Percentiles rank a stretch among this genome's conserved stretches.
Conservation (phyloP, 2,113 vertebrate genomes). For the Octodon degus region DNA sequence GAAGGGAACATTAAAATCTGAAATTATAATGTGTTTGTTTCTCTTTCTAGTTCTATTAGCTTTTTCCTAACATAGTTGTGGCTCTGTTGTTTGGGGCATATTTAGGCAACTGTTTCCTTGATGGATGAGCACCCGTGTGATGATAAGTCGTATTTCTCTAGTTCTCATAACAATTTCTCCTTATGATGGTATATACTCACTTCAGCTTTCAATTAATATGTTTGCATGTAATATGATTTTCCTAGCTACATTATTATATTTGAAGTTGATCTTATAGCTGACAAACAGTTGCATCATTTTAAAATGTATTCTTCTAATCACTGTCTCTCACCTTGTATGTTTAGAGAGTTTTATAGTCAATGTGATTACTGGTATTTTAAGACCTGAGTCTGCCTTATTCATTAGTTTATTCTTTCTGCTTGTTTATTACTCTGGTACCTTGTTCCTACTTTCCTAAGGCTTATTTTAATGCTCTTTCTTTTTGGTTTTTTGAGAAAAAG, state of each 20-base stretch:
- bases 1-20: neutral
- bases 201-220: neutral
- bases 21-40: neutral
- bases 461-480: neutral
- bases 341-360: neutral
- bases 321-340: neutral
- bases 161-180: neutral
- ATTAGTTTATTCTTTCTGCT: neutral
- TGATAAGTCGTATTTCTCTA: neutral
- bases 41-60: neutral
- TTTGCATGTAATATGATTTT: neutral
- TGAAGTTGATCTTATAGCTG: neutral
- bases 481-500: no score
- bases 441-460: neutral
- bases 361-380: neutral
- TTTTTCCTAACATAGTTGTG: neutral
- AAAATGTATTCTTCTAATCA: neutral
- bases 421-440: neutral
- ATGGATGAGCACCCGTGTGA: neutral
- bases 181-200: neutral
- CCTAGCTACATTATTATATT: neutral
- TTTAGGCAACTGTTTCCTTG: neutral
- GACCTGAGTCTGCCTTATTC: neutral
- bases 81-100: neutral
- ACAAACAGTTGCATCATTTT: neutral